Evolutionary conservation across 2,113 vertebrate species (phyloP), one percentile per base, ranked within the genome.

Genomic region (Gorsachius goisagi): DNA sequence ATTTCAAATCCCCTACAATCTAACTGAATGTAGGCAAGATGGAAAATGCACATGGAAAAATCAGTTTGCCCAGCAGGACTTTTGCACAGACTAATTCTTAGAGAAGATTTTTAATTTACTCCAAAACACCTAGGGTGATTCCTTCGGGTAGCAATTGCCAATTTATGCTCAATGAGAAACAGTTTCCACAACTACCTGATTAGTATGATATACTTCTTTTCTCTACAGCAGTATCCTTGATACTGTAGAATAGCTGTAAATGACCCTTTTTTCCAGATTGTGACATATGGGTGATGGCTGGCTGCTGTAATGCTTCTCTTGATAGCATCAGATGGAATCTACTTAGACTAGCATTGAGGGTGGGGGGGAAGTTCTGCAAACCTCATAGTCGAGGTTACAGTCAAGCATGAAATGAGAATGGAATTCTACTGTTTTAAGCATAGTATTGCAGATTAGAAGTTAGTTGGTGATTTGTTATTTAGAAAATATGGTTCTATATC

Each of bases 21-120:
- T 85, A 56, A 60, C 32, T 33, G 45, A 68, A 45, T 44, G 50
- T 37, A 75, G 56, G 47, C 56, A 53, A 88, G 85, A 93, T 69
- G 49, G 74, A 94, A 96, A 91, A 95, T 32, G 19, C 35, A 68
- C 49, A 32, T 35, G 28, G 69, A 91, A 84, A 93, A 93, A 85
- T 73, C n/a, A 79, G 52, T 64, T 85, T 85, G 33, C 81, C 84
- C 77, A 75, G 84, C 45, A 85, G 66, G 89, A 53, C 13, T 89
- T 91, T 45, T 79, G 89, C 60, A 66, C 60, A 88, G 62, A 45
- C 20, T 60, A 75, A 88, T 88, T 89, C 69, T 82, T 93, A 53
- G 49, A 58, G 66, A 78, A 93, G 33, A 88, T 47, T 76, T 95
- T 87, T 72, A 69, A 93, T 88, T 74, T 75, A 58, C n/a, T 89